Percentiles rank a stretch among this genome's conserved stretches.
phyloP scores from a whole-genome alignment of 2,888 invertebrate genomes.

The Drosophila suboccidentalis region DNA sequence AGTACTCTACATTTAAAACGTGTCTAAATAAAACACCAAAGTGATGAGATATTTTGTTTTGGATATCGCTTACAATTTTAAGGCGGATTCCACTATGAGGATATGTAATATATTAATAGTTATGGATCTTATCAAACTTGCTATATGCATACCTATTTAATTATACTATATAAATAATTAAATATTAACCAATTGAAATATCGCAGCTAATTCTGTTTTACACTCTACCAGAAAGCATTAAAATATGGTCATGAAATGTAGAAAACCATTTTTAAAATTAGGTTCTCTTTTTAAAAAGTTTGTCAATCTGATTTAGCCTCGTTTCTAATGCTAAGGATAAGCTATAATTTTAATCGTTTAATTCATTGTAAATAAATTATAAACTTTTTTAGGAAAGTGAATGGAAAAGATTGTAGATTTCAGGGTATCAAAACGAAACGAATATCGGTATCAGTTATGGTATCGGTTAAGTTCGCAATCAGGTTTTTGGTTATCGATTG shows the following conservation, averaged over 20 bases:
- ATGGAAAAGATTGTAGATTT: too few species aligned
- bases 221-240: neutral
- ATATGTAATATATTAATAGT: conserved; percentile 28
- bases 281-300: too few species aligned
- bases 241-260: neutral
- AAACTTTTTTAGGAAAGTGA: too few species aligned
- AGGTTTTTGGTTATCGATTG: too few species aligned
- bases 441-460: too few species aligned
- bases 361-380: too few species aligned
- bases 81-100: conserved; percentile 41
- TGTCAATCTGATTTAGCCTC: too few species aligned
- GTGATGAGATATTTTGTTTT: conserved; percentile 31
- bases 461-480: too few species aligned
- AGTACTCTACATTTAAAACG: neutral
- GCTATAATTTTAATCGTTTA: too few species aligned
- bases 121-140: conserved; percentile 3
- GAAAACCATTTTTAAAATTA: neutral
- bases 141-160: conserved; percentile 8
- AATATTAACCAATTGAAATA: too few species aligned
- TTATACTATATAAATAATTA: neutral
- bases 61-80: conserved; percentile 49
- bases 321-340: too few species aligned
- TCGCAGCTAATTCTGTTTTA: neutral
- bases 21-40: conserved; percentile 7
- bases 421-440: too few species aligned